These are phyloP conservation scores for Nansenia antarctica DNA, from an alignment of 2,113 vertebrate species.

Conservation along the genomic window DNA sequence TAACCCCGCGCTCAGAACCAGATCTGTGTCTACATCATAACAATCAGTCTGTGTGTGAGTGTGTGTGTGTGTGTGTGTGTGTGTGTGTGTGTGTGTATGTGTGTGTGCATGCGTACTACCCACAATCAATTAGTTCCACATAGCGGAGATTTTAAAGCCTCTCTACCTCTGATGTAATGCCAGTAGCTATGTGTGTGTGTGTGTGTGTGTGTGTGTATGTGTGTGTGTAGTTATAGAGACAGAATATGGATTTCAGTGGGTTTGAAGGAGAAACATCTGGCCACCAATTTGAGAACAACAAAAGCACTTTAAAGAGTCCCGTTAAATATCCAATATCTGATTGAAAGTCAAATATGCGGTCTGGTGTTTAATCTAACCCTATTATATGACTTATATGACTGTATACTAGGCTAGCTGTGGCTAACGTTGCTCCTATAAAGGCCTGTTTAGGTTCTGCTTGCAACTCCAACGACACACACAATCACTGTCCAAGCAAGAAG, in stretches of 20 bases:
- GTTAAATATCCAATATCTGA: not conserved
- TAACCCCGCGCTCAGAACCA: constrained; percentile 53
- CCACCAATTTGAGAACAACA: not conserved
- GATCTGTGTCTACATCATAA: no score
- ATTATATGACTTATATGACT: no score
- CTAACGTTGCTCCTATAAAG: no score
- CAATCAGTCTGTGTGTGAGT: no score
- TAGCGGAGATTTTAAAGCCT: constrained; percentile 8
- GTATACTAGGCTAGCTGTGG: no score
- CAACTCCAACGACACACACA: no score
- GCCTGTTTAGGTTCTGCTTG: no score
- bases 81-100: constrained; percentile 17
- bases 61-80: no score
- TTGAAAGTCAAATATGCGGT: not conserved
- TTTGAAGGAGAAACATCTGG: not conserved
- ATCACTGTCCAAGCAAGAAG: no score
- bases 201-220: no score
- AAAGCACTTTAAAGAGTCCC: not conserved
- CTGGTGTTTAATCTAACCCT: not conserved
- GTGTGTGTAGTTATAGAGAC: no score
- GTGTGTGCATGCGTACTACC: constrained; percentile 3
- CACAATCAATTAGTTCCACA: constrained; percentile 17
- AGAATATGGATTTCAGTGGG: not conserved
- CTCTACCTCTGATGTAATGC: constrained; percentile 42
- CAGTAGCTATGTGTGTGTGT: no score